Evolutionary conservation across 1,140 invertebrate species (phyloP).

Genomic region (Drosophila willistoni): DNA sequence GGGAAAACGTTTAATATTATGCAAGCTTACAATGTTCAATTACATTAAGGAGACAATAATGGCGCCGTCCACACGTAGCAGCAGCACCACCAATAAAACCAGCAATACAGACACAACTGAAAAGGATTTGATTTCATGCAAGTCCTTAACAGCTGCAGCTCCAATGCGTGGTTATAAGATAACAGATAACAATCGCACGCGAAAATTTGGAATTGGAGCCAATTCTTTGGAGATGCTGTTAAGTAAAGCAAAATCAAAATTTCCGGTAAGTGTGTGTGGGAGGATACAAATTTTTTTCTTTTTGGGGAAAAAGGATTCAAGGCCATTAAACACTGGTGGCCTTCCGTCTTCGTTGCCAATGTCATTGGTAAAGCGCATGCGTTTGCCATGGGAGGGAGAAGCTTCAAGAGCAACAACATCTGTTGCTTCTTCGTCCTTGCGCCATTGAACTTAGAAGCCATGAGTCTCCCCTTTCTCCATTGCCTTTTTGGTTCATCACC

Average conservation of each 20-base stretch:
- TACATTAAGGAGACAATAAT: slow-evolving; percentile 74
- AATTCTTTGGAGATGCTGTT: slow-evolving; percentile 86
- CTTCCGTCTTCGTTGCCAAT: slow-evolving; percentile 70
- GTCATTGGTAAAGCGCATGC: slow-evolving; percentile 65
- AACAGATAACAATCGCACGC: slow-evolving; percentile 86
- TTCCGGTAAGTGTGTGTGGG: slow-evolving; percentile 85
- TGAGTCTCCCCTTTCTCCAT: slow-evolving; percentile 7
- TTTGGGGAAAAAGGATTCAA: slow-evolving; percentile 48
- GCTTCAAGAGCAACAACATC: slow-evolving; percentile 36
- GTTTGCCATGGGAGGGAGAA: slow-evolving; percentile 12
- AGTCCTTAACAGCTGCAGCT: slow-evolving; percentile 14
- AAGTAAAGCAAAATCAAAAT: slow-evolving; percentile 87
- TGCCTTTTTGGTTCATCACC: slow-evolving; percentile 30
- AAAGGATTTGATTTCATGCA: slow-evolving; percentile 26
- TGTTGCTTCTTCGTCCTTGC: slow-evolving; percentile 53
- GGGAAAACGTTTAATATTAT: slow-evolving; percentile 13
- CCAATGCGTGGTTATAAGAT: slow-evolving; percentile 89
- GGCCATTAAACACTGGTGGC: slow-evolving; percentile 55
- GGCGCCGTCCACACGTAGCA: slow-evolving; percentile 72
- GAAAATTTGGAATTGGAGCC: slow-evolving; percentile 88
- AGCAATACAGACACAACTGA: slow-evolving; percentile 21
- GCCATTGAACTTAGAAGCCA: slow-evolving; percentile 42
- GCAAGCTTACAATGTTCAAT: slow-evolving; percentile 56
- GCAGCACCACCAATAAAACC: slow-evolving; percentile 37
- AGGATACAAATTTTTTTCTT: neutral